A percentile compares a stretch with the other conserved stretches of the same genome.
Evolutionary conservation across 2,888 invertebrate species (phyloP).

Genomic region (Hyles lineata): DNA sequence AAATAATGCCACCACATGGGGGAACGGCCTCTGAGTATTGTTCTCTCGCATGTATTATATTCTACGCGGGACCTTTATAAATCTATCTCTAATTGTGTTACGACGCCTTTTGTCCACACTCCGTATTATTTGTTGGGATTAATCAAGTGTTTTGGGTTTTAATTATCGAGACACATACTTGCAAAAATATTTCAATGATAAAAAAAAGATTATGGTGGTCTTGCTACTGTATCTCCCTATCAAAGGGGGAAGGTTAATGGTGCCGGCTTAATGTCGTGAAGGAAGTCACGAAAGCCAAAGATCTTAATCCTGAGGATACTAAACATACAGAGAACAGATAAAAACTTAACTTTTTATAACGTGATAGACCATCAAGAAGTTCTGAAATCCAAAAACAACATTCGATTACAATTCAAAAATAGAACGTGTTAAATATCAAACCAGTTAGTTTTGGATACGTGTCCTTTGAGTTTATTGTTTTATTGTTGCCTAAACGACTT

Average conservation of each 20-base stretch:
- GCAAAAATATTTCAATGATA: no score
- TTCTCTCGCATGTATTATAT: conserved; percentile 22
- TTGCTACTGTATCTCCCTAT: no score
- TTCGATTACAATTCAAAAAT: not conserved
- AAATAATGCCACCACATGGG: conserved; percentile 23
- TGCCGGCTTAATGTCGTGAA: not conserved
- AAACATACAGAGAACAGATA: not conserved
- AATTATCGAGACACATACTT: not conserved
- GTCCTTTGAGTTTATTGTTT: not conserved
- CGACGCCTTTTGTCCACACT: conserved; percentile 21
- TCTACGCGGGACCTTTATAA: conserved; percentile 24
- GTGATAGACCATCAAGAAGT: not conserved
- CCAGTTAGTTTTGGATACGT: not conserved
- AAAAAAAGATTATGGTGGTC: no score
- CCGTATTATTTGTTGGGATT: conserved; percentile 10
- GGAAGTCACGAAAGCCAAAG: no score
- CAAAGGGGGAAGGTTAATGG: no score
- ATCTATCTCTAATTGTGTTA: conserved; percentile 27
- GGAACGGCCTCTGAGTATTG: conserved; percentile 18
- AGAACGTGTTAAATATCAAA: not conserved
- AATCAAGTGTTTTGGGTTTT: conserved; percentile 7
- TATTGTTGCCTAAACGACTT: no score
- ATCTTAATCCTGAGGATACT: no score
- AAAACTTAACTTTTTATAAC: not conserved
- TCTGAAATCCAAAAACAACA: not conserved